Evolutionary conservation across 2,113 vertebrate genomes (phyloP).

Genomic region (Paracanthobrama guichenoti): DNA sequence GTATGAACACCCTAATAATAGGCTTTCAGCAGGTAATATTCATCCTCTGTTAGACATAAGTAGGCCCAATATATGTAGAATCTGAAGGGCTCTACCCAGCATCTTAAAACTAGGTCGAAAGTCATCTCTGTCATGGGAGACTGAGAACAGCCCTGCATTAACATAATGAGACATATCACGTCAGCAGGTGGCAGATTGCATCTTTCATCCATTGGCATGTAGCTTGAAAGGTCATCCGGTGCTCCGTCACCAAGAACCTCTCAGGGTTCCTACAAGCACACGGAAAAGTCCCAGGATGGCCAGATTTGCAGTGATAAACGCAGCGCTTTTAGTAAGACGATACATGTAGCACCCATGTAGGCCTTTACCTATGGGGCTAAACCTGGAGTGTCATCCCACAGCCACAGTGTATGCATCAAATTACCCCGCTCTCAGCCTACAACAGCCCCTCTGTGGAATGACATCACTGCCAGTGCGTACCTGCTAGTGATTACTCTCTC

Average conservation of each 20-base stretch:
- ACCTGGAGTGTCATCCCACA: neutral
- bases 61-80: conserved; percentile 18
- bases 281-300: neutral
- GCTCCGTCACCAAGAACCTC: neutral
- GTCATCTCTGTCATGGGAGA: conserved; percentile 28
- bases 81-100: conserved; percentile 18
- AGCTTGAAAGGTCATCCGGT: conserved; percentile 34
- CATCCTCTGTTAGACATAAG: conserved; percentile 26
- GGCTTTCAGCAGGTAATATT: conserved; percentile 33
- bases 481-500: conserved; percentile 36
- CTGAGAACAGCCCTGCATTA: conserved; percentile 27
- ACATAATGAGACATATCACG: conserved; percentile 45
- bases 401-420: neutral
- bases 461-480: conserved; percentile 36
- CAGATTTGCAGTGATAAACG: conserved; percentile 1
- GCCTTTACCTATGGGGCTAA: conserved; percentile 11
- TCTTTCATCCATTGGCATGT: conserved; percentile 31
- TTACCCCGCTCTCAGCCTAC: neutral
- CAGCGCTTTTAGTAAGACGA: conserved; percentile 6
- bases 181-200: conserved; percentile 38
- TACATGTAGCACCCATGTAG: conserved; percentile 32
- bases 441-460: conserved; percentile 20
- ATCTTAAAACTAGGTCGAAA: conserved; percentile 18
- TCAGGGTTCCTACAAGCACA: neutral
- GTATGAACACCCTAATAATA: conserved; percentile 26